Base-by-base conservation (phyloP, 30 jellyfish, hydroid and myxozoan species). In the Pseudorhiza aurosa region DNA sequence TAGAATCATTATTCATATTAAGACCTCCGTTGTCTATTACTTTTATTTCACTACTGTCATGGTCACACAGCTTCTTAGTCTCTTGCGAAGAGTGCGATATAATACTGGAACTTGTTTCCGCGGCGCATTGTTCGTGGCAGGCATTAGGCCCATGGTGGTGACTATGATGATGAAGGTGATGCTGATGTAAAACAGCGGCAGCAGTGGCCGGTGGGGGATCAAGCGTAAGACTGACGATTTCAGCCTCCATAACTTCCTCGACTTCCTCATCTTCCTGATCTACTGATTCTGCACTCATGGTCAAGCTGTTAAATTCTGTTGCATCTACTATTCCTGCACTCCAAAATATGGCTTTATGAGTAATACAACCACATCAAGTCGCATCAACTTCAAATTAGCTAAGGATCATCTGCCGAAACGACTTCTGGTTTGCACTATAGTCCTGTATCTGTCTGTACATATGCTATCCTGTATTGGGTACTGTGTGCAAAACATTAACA, bases 181-280 rank as follows among this genome's bases (percentile, higher is more conserved):
- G 91, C 28, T 80, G 91, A 21, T 80, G 91, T 39, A 80, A 55
- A 18, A 80, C 91, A 11, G 83, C 57, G 19, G 91, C 91, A 9
- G 91, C 91, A 26, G 47, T 80, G 63, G 83, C 84, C 39, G 95
- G 95, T 1, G 95, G 95, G 27, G 87, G 95, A 84, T 84, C 95
- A 2, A 84, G 79, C 22, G 88, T 60, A 11, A 84, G 69, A 59
- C 86, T 84, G 18, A 84, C 95, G 35, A 84, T 73, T 1, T 84
- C 95, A 53, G 87, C 95, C 28, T 72, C 83, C 81, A 84, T 55
- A 24, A 60, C 88, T 51, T 84, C 95, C 43, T 84, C 95, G 31
- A 57, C 95, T 32, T 64, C 88, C 46, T 84, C 95, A 7, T 80
- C 91, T 47, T 64, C 84, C 37, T 70, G 80, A 25, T 80, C 84